Conservation (phyloP, 2,797 vertebrate species). For the Acanthurus leucopareius region DNA sequence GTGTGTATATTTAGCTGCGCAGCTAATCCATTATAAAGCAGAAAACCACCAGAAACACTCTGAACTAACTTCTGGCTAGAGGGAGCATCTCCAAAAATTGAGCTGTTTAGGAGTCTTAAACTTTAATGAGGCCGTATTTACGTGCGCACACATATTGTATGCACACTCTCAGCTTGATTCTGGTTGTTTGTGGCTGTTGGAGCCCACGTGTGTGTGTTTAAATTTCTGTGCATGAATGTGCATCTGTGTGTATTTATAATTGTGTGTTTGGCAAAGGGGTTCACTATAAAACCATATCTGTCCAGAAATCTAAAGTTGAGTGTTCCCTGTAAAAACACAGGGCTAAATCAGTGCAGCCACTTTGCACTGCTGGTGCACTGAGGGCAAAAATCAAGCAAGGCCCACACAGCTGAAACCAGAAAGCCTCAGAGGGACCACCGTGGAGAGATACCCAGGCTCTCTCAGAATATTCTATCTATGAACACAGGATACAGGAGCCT, state of each 20-base stretch:
- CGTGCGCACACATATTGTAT: conserved; percentile 51
- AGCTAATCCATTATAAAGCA: conserved; percentile 73
- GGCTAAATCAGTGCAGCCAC: conserved; percentile 76
- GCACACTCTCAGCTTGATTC: conserved; percentile 37
- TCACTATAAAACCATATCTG: conserved; percentile 70
- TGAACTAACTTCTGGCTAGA: conserved; percentile 71
- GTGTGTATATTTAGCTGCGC: conserved; percentile 65
- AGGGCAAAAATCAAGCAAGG: conserved; percentile 46
- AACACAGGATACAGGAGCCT: conserved; percentile 42
- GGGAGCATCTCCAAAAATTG: conserved; percentile 57
- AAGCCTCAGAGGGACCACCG: conserved; percentile 60
- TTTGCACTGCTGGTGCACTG: conserved; percentile 57
- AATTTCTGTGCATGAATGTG: conserved; percentile 64
- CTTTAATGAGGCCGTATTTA: conserved; percentile 64
- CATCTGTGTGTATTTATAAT: conserved; percentile 74
- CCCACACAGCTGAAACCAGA: conserved; percentile 59
- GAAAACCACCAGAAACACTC: conserved; percentile 74
- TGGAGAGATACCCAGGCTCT: conserved; percentile 54
- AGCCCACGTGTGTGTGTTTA: conserved; percentile 30
- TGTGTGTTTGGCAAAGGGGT: conserved; percentile 70
- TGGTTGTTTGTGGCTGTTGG: conserved; percentile 27
- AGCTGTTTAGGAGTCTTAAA: conserved; percentile 54
- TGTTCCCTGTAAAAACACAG: conserved; percentile 71
- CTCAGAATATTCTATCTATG: conserved; percentile 50
- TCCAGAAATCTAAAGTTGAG: conserved; percentile 65